Evolutionary conservation across 2,797 vertebrate species (phyloP).

Genomic region (Varecia variegata): DNA sequence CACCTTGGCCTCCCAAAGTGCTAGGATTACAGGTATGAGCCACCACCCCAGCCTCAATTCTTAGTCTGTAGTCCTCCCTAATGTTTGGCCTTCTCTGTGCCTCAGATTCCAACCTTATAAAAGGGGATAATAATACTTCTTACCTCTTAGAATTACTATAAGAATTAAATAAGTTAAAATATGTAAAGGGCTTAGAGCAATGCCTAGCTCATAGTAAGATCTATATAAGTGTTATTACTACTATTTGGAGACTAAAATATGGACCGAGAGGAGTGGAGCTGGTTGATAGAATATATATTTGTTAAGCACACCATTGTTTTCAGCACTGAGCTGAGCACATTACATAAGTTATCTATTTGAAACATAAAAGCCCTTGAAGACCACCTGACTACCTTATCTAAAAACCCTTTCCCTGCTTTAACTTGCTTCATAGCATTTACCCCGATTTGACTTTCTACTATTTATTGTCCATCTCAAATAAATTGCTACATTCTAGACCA

Average conservation of each 20-base stretch:
- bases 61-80: background rate
- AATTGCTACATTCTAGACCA: background rate
- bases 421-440: background rate
- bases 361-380: slow-evolving; percentile 23
- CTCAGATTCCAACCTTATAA: slow-evolving; percentile 26
- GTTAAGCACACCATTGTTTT: slow-evolving; percentile 5
- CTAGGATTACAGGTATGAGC: background rate
- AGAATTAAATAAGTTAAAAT: slow-evolving; percentile 55
- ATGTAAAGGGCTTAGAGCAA: slow-evolving; percentile 22
- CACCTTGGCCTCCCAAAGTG: background rate
- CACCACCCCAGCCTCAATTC: background rate
- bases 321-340: background rate
- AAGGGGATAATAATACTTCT: background rate
- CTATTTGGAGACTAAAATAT: slow-evolving; percentile 31
- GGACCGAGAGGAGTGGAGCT: background rate
- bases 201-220: background rate
- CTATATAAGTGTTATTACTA: slow-evolving; percentile 29
- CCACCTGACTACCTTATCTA: background rate
- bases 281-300: background rate
- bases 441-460: background rate
- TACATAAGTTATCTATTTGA: background rate
- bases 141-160: background rate
- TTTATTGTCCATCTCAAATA: background rate
- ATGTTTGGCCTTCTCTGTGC: background rate
- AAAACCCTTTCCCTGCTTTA: background rate